Conservation (phyloP, 2,888 invertebrate species). For the Lepidochitona cinerea region DNA sequence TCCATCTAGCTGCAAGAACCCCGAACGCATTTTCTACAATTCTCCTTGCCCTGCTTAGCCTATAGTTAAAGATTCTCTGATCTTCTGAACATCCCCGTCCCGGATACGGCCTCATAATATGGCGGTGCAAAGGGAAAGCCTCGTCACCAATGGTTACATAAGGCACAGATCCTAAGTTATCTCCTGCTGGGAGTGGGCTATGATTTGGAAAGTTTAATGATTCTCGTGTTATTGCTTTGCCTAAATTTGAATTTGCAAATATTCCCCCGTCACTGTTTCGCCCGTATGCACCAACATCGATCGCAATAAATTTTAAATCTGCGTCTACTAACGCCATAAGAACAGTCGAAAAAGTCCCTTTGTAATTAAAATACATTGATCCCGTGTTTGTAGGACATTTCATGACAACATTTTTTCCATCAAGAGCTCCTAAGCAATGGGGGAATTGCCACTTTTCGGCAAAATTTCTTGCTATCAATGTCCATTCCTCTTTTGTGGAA, state of each 20-base stretch:
- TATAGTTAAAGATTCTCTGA: slow-evolving; percentile 13
- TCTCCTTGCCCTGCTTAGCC: slow-evolving; percentile 4
- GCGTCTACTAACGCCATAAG: slow-evolving; percentile 52
- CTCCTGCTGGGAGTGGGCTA: slow-evolving; percentile 20
- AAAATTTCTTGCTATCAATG: slow-evolving; percentile 16
- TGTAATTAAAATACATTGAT: slow-evolving; percentile 17
- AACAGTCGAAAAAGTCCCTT: slow-evolving; percentile 41
- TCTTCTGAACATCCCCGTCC: background rate
- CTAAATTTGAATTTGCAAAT: slow-evolving; percentile 22
- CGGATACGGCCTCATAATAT: slow-evolving; percentile 26
- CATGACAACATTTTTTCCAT: slow-evolving; percentile 15
- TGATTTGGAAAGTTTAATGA: slow-evolving; percentile 6
- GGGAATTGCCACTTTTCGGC: slow-evolving; percentile 57
- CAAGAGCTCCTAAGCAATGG: slow-evolving; percentile 38
- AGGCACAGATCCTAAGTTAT: slow-evolving; percentile 12
- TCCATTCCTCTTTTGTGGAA: background rate
- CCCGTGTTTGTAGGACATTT: background rate
- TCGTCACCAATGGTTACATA: slow-evolving; percentile 41
- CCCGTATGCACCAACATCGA: slow-evolving; percentile 62
- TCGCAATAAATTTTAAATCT: slow-evolving; percentile 63
- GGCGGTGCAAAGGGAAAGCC: slow-evolving; percentile 36
- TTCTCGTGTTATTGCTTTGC: background rate
- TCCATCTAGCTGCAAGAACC: background rate
- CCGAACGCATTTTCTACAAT: slow-evolving; percentile 2
- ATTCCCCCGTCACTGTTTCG: slow-evolving; percentile 60